These are phyloP conservation scores for Prunella himalayana DNA, from an alignment of 2,113 vertebrate genomes.

Conservation along the genomic window DNA sequence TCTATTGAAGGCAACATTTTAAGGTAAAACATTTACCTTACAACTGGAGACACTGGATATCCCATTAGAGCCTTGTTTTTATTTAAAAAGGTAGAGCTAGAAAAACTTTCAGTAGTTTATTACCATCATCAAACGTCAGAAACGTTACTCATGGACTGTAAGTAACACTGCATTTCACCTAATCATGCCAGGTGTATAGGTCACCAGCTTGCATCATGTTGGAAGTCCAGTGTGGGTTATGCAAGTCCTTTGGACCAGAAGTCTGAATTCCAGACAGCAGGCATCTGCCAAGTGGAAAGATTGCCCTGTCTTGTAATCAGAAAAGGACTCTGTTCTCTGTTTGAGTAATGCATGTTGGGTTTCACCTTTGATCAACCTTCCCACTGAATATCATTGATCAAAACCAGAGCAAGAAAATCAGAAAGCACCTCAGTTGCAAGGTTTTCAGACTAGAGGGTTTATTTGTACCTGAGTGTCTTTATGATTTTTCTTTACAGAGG, in stretches of 20 bases:
- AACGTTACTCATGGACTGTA: not conserved
- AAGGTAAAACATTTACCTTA: not conserved
- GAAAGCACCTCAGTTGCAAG: not conserved
- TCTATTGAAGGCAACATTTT: not conserved
- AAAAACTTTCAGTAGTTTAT: not conserved
- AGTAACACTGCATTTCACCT: not conserved
- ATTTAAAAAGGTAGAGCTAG: not conserved
- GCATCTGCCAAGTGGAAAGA: not conserved
- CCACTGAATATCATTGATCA: not conserved
- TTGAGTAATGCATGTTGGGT: not conserved
- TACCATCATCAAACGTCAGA: not conserved
- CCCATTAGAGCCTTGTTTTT: not conserved
- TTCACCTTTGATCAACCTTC: slow-evolving; percentile 41
- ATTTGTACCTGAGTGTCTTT: not conserved
- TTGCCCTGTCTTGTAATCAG: not conserved
- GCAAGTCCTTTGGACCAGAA: not conserved
- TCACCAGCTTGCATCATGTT: not conserved
- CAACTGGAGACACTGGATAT: not conserved
- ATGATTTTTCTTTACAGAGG: slow-evolving; percentile 75
- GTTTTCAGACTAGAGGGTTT: not conserved
- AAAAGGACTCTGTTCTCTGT: slow-evolving; percentile 32
- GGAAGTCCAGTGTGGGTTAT: not conserved
- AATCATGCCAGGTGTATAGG: not conserved
- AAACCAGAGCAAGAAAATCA: not conserved
- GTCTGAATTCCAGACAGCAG: slow-evolving; percentile 18